Conservation (phyloP, 2,113 vertebrate genomes). For the Hylia prasina region DNA sequence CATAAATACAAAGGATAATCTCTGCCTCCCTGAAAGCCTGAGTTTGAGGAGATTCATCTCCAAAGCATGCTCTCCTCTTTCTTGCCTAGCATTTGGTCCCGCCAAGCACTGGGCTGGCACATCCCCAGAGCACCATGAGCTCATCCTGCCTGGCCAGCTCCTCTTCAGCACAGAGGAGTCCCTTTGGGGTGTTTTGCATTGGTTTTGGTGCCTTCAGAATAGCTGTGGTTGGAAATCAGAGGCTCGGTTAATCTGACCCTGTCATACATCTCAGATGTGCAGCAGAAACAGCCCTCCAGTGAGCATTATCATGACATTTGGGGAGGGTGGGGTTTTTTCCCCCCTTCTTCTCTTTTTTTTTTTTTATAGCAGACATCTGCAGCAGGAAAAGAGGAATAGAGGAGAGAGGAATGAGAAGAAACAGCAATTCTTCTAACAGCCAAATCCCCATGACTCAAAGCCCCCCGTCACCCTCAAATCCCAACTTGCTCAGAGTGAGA, state of each 20-base stretch:
- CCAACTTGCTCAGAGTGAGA: background rate
- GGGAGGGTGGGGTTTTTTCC: background rate
- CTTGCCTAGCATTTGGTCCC: background rate
- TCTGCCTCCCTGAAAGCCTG: background rate
- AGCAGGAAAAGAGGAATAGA: background rate
- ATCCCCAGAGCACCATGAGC: background rate
- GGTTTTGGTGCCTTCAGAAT: constrained; percentile 41
- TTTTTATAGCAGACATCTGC: constrained; percentile 57
- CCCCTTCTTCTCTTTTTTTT: background rate
- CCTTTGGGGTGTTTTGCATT: constrained; percentile 27
- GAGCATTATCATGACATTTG: constrained; percentile 33
- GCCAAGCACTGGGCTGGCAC: background rate
- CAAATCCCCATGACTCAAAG: background rate
- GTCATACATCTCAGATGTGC: constrained; percentile 44
- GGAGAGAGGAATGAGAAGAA: background rate
- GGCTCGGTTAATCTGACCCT: constrained; percentile 55
- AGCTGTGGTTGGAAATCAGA: constrained; percentile 52
- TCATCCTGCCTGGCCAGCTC: background rate
- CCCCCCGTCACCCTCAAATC: background rate
- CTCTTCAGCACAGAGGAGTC: background rate
- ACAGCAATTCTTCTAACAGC: background rate
- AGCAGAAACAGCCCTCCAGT: constrained; percentile 59
- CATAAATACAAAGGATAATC: background rate
- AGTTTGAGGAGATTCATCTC: background rate
- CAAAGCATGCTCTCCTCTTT: background rate